phyloP scores from a whole-genome alignment of 1,140 invertebrate species.

The Drosophila melanica region DNA sequence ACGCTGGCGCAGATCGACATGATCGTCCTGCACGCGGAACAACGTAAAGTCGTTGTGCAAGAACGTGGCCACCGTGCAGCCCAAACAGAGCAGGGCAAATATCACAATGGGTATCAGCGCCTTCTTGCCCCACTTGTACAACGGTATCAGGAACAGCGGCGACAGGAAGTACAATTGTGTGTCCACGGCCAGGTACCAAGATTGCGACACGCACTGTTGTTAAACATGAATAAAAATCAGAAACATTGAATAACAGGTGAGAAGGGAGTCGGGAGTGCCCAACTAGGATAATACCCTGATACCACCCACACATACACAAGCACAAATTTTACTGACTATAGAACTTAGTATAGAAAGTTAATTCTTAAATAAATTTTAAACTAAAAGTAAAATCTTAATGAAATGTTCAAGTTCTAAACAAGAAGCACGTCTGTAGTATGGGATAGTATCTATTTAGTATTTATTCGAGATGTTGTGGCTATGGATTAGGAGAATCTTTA shows the following conservation, averaged over 20 bases:
- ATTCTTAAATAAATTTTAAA: no score
- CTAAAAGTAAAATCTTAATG: no score
- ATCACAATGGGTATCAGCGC: slow-evolving; percentile 86
- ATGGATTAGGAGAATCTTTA: no score
- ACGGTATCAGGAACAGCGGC: slow-evolving; percentile 89
- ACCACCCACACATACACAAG: no score
- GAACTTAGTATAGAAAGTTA: no score
- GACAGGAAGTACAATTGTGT: slow-evolving; percentile 93
- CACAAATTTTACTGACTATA: no score
- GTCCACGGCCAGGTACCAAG: slow-evolving; percentile 95
- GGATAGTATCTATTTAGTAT: no score
- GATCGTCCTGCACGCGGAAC: slow-evolving; percentile 76
- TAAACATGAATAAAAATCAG: no score
- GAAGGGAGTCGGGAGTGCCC: not conserved
- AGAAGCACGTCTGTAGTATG: no score
- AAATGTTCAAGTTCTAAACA: no score
- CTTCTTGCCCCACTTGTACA: slow-evolving; percentile 87
- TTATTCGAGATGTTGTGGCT: no score
- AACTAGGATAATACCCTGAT: not conserved
- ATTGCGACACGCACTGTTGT: slow-evolving; percentile 93
- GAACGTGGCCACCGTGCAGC: slow-evolving; percentile 88
- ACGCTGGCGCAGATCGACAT: slow-evolving; percentile 82
- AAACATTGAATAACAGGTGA: no score
- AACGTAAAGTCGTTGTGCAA: slow-evolving; percentile 86
- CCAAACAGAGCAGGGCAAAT: slow-evolving; percentile 85